Base-by-base conservation (phyloP, 1,140 invertebrate genomes). In the Tribolium madens region DNA sequence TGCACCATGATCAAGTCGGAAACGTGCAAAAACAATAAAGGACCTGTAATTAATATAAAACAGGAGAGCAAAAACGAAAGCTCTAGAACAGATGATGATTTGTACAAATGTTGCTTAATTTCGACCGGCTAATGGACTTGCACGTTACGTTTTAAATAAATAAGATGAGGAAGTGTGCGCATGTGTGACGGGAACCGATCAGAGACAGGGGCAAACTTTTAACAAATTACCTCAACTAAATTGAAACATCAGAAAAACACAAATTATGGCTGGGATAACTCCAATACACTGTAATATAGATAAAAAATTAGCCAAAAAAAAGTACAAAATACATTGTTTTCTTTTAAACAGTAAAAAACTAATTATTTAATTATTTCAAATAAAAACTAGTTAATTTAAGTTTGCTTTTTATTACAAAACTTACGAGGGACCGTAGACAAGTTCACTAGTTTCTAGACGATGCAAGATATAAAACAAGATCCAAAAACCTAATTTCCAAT, bases 21-120 rank as follows among this genome's bases (percentile, higher is more conserved):
- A 64, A 64, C 57, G 57, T 64, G 57, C 57, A 64, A 64, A 64
- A 64, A 64, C 57, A 64, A 64, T 64, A 60, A 21, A 13, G 53
- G 53, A 64, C 57, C 57, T n/a, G 57, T 64, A 64, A 64, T 64
- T 64, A 64, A 64, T 64, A 64, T 64, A 64, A 64, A 64, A 36
- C 57, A 64, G 21, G 36, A 64, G 57, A 26, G 26, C 57, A 64
- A 64, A 64, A 64, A 64, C 57, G 53, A 17, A 60, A 60, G 18
- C 53, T 60, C 53, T 9, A 21, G 53, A 60, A 60, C 53, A 26
- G 57, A 64, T 64, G 57, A 64, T 64, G 57, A 64, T 64, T 64
- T 64, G 57, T 64, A 64, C 57, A 64, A 64, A 64, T 64, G 57
- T 64, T 33, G 57, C 57, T 26, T 33, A 64, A 64, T 64, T 64